Conservation (phyloP, 2,113 vertebrate species). For the Platycercus adscitus region DNA sequence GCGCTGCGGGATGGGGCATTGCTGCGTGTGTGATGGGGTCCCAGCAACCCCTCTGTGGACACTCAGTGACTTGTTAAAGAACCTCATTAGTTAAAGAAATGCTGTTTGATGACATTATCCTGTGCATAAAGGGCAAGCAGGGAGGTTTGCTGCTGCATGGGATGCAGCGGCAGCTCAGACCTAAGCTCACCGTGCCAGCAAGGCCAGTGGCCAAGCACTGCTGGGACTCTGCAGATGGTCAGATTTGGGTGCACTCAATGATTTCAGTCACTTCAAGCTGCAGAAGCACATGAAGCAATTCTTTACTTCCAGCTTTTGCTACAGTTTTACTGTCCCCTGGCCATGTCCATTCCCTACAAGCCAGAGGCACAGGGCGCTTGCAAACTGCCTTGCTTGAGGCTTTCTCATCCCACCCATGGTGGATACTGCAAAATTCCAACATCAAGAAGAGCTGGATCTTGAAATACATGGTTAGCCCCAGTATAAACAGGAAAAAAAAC, state of each 20-base stretch:
- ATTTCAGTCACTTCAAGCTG: neutral
- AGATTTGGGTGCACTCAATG: fast-evolving
- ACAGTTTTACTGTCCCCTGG: neutral
- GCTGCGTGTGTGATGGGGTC: fast-evolving
- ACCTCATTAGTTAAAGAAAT: neutral
- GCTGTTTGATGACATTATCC: neutral
- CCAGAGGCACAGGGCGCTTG: neutral
- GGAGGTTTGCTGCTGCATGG: neutral
- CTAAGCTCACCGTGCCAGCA: neutral
- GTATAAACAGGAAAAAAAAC: neutral
- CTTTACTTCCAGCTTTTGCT: neutral
- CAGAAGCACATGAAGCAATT: neutral
- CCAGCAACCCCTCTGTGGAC: neutral
- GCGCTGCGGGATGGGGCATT: fast-evolving
- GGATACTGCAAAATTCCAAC: neutral
- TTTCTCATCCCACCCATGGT: neutral
- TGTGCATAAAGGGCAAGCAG: fast-evolving
- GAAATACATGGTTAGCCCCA: neutral
- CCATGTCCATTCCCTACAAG: neutral
- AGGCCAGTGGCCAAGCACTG: neutral
- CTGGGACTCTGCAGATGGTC: fast-evolving
- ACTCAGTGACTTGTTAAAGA: neutral
- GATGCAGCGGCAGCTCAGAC: neutral
- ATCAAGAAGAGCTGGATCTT: neutral
- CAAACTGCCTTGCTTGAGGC: neutral